Percentiles rank a stretch among this genome's conserved stretches.
These are phyloP conservation scores for Sympetrum striolatum DNA, from an alignment of 2,888 invertebrate genomes.

Conservation along the genomic window DNA sequence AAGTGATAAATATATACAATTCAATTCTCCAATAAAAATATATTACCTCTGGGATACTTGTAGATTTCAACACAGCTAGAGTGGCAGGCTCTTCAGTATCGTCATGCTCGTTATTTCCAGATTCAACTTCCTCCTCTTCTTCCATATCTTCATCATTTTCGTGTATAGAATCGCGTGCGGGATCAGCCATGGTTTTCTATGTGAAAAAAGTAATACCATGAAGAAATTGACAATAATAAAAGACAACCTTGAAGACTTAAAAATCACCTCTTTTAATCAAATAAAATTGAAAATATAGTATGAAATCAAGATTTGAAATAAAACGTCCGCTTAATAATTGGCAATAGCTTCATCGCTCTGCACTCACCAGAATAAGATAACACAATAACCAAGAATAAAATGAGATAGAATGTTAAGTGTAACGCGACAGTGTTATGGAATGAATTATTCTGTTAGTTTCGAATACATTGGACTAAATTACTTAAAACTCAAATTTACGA, in stretches of 20 bases:
- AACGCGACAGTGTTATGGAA: background rate
- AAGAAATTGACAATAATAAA: background rate
- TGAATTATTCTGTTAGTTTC: background rate
- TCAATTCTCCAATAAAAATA: background rate
- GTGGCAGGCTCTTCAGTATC: slow-evolving; percentile 57
- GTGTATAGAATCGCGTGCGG: slow-evolving; percentile 8
- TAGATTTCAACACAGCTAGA: slow-evolving; percentile 56
- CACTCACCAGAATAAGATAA: background rate
- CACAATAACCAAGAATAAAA: background rate
- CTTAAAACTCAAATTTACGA: slow-evolving; percentile 14
- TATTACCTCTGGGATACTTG: background rate
- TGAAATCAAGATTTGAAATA: background rate
- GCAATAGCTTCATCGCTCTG: background rate
- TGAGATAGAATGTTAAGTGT: background rate
- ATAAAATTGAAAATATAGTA: background rate
- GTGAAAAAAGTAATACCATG: background rate
- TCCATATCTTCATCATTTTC: slow-evolving; percentile 62
- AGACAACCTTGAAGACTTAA: too few relatives aligned
- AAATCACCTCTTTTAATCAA: too few relatives aligned
- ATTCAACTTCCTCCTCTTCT: slow-evolving; percentile 64
- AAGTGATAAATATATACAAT: background rate
- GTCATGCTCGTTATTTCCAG: slow-evolving; percentile 51
- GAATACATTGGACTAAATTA: background rate
- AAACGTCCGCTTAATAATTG: background rate
- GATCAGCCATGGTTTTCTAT: slow-evolving; percentile 32